Percentiles rank a stretch among this genome's conserved stretches.
Conservation (phyloP, 2,113 vertebrate genomes). For the Oenanthe oenanthe region DNA sequence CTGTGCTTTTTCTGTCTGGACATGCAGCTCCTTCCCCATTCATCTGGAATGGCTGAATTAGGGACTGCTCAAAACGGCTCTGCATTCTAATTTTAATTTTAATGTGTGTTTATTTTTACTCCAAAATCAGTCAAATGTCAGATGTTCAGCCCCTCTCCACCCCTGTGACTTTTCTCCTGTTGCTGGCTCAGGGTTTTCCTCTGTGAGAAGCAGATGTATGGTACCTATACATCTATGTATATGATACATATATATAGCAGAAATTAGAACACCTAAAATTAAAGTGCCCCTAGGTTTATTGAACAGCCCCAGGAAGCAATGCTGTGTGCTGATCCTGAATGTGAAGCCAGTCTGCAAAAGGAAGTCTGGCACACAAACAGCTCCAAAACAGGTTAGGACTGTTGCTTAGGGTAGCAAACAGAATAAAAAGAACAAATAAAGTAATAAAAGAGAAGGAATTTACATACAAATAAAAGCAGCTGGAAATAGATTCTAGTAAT, state of each 20-base stretch:
- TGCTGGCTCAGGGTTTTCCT: not conserved
- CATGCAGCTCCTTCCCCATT: not conserved
- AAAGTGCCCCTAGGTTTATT: not conserved
- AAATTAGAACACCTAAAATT: not conserved
- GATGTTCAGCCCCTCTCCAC: not conserved
- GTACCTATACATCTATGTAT: not conserved
- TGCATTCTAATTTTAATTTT: not conserved
- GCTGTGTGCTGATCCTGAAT: not conserved
- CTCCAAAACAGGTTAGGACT: not conserved
- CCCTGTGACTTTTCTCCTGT: not conserved
- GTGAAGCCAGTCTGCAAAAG: not conserved
- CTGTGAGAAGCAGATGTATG: not conserved
- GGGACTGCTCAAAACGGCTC: not conserved
- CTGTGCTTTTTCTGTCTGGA: not conserved
- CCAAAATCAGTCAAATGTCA: not conserved
- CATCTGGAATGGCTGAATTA: not conserved
- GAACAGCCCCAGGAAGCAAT: not conserved
- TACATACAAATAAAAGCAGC: not conserved
- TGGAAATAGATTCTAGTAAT: not conserved
- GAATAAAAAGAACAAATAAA: not conserved
- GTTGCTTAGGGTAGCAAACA: not conserved
- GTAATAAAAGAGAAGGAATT: not conserved
- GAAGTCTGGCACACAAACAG: not conserved
- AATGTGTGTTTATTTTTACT: not conserved
- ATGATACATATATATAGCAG: not conserved